phyloP scores from a whole-genome alignment of 2,888 invertebrate genomes.

The Sinelater perroti region DNA sequence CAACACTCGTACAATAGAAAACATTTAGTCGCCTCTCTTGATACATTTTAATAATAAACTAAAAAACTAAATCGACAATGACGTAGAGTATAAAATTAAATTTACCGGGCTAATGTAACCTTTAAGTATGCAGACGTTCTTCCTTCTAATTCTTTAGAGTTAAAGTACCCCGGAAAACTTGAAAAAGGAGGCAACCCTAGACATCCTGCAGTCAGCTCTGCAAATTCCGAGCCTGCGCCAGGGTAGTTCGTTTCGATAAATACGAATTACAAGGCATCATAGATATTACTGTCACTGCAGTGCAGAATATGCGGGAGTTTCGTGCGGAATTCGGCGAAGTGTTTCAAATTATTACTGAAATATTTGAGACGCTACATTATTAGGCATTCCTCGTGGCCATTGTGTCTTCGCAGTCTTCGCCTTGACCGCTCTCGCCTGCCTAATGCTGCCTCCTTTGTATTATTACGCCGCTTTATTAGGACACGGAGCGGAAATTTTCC shows the following conservation, averaged over 20 bases:
- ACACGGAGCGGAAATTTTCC: constrained; percentile 22
- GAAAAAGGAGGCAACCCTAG: too few relatives aligned
- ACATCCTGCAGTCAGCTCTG: too few relatives aligned
- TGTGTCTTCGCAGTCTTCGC: constrained; percentile 30
- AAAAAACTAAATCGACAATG: too few relatives aligned
- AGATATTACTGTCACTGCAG: constrained; percentile 18
- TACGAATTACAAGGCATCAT: constrained; percentile 7
- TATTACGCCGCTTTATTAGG: constrained; percentile 34
- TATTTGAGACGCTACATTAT: constrained; percentile 31
- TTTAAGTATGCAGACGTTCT: too few relatives aligned
- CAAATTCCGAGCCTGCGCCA: too few relatives aligned
- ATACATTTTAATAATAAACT: too few relatives aligned
- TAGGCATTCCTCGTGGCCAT: constrained; percentile 35
- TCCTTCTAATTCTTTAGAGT: too few relatives aligned
- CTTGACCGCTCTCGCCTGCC: constrained; percentile 33
- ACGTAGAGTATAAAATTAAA: too few relatives aligned
- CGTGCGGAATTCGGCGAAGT: constrained; percentile 32
- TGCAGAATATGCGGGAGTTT: constrained; percentile 14
- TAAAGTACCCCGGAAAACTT: too few relatives aligned
- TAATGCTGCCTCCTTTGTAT: constrained; percentile 29
- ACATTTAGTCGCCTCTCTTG: too few relatives aligned
- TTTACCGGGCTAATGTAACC: too few relatives aligned
- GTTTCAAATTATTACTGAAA: constrained; percentile 36
- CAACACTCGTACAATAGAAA: too few relatives aligned
- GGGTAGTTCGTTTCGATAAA: constrained; percentile 13